phyloP scores from a whole-genome alignment of 2,888 invertebrate genomes.

The Mythimna ferrago region DNA sequence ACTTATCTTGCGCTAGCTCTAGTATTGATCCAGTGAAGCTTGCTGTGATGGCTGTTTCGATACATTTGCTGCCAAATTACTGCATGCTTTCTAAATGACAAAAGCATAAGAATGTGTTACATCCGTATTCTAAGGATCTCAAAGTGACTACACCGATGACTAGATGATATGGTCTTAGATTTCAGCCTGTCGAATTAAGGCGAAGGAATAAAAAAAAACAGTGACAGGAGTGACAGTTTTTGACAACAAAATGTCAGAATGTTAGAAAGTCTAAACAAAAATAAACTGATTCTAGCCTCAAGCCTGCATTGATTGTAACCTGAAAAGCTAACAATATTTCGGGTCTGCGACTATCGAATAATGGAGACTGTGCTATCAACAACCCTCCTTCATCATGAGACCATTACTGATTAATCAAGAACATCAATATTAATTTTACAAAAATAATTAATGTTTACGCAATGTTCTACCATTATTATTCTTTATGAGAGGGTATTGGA shows the following conservation, averaged over 20 bases:
- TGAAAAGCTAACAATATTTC: background rate
- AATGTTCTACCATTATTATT: background rate
- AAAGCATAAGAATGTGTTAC: no score
- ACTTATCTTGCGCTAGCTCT: no score
- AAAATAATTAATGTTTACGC: slow-evolving; percentile 6
- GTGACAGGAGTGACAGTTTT: background rate
- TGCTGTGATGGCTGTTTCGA: no score
- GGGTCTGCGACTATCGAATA: background rate
- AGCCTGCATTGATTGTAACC: background rate
- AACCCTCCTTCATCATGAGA: slow-evolving; percentile 20
- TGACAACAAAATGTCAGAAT: background rate
- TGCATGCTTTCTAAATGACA: no score
- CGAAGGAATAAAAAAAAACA: background rate
- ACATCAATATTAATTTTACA: background rate
- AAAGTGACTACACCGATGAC: slow-evolving; percentile 9
- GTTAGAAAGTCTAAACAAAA: slow-evolving; percentile 28
- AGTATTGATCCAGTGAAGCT: no score
- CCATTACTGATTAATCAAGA: slow-evolving; percentile 9
- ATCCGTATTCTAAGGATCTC: background rate
- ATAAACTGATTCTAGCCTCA: slow-evolving; percentile 1
- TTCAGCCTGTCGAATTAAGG: no score
- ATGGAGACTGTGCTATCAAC: slow-evolving; percentile 9
- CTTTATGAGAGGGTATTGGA: background rate
- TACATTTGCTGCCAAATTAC: no score
- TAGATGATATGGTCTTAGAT: background rate